Evolutionary conservation across 2,113 vertebrate species (phyloP), one percentile per base, ranked within the genome.

Genomic region (Promerops cafer): DNA sequence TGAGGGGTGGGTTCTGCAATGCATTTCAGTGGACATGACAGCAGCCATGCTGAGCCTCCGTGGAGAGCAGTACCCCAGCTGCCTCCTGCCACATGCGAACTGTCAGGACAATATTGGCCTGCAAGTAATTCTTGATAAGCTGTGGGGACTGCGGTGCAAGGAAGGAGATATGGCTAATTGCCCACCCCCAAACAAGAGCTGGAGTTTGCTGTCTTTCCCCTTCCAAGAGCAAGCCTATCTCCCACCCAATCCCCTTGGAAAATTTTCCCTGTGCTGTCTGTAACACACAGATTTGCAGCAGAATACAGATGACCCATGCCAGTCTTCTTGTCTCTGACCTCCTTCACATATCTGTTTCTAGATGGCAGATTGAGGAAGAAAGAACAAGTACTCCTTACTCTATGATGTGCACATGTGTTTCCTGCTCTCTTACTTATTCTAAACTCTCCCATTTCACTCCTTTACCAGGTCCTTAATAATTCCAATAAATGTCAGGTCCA

Each of bases 401-500:
- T 40, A 23, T 7, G 2, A 91, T 22, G 16, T 74, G 27, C 26
- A 44, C 39, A 28, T 0, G 0, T 49, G 22, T 81, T 83, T 90
- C 75, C 59, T 80, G 9, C 81, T 90, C 0, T 1, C 40, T 84
- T 86, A 35, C 56, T 92, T 81, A 39, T 71, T 87, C 44, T 78
- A 75, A 83, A 44, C 28, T 93, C 45, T 95, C 19, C 49, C 18
- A 61, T 64, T 79, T 85, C 53, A 66, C 52, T 88, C 35, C 53
- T 88, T 95, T 95, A 44, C 30, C 26, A 11, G 4, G 27, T 88
- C 71, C 78, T 89, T 77, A 70, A 69, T 83, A 87, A 80, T 66
- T 89, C 65, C 44, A 92, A 50, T 95, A 93, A 91, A 96, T 54
- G 76, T 79, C 91, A 91, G 50, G 45, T 90, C 65, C 80, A 86